A percentile compares a stretch with the other conserved stretches of the same genome.
Evolutionary conservation across 1,140 invertebrate species (phyloP).

Genomic region (Solenopsis invicta): DNA sequence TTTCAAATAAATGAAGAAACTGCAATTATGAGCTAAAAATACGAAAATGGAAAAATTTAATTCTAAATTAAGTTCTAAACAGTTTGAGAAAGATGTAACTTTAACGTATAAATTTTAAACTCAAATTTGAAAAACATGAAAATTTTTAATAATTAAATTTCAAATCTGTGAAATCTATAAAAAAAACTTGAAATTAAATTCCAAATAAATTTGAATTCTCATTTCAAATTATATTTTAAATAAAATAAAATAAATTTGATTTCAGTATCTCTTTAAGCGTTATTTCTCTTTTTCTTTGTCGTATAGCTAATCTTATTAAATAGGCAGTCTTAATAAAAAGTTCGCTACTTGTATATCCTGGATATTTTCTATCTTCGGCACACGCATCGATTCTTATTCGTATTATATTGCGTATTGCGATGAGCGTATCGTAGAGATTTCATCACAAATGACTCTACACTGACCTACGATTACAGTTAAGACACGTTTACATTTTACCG

Average conservation of each 20-base stretch:
- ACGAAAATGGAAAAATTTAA: not conserved
- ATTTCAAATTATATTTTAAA: not conserved
- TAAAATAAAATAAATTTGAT: not conserved
- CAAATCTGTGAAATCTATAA: not conserved
- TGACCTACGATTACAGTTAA: constrained; percentile 31
- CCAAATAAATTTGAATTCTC: not conserved
- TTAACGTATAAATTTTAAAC: not conserved
- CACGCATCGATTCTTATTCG: not conserved
- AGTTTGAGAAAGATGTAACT: not conserved
- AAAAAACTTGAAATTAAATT: not conserved
- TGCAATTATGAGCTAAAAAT: not conserved
- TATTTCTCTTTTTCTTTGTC: not conserved
- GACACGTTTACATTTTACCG: constrained; percentile 27
- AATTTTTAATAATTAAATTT: not conserved
- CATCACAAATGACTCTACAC: constrained; percentile 25
- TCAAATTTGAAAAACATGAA: not conserved
- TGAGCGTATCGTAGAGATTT: constrained; percentile 20
- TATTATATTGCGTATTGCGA: not conserved
- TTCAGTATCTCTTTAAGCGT: not conserved
- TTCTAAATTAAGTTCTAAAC: constrained; percentile 5
- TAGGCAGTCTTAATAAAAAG: constrained; percentile 15
- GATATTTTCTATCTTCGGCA: constrained; percentile 1
- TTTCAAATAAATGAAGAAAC: constrained; percentile 1
- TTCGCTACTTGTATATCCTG: not conserved
- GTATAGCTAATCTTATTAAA: constrained; percentile 3